Evolutionary conservation across 2,888 invertebrate species (phyloP).

Genomic region (Chouioia cunea): DNA sequence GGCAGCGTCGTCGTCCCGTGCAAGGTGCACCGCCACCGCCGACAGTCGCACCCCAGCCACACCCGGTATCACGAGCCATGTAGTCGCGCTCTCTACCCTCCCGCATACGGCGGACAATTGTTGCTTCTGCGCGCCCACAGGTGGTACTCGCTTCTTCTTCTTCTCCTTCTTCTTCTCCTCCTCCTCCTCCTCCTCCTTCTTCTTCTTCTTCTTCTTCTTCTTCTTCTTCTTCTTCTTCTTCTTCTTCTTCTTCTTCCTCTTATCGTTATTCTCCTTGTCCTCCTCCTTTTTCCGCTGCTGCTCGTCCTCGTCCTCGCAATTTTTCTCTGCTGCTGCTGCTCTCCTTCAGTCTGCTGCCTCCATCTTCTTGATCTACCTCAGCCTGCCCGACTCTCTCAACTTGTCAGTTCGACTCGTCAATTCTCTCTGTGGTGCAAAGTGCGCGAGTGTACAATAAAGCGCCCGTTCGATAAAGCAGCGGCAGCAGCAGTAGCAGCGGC

Average conservation of each 20-base stretch:
- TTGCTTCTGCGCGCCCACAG: conserved; percentile 69
- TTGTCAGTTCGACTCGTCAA: conserved; percentile 1
- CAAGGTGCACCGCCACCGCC: conserved; percentile 52
- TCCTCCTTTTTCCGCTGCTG: neutral
- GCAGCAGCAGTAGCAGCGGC: neutral
- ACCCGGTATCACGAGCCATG: conserved; percentile 67
- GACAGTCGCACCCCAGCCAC: conserved; percentile 67
- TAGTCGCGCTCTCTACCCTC: conserved; percentile 66
- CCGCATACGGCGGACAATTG: conserved; percentile 69
- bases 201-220: conserved; percentile 11
- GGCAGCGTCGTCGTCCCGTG: conserved; percentile 42
- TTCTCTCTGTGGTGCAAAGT: neutral
- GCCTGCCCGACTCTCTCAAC: neutral
- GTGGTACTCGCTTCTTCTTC: conserved; percentile 62
- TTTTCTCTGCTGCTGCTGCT: neutral
- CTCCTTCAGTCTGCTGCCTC: neutral
- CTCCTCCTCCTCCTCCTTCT: conserved; percentile 28
- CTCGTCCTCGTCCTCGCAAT: too few relatives aligned
- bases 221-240: conserved; percentile 10
- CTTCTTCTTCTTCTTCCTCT: conserved; percentile 1
- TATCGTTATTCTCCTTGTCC: neutral
- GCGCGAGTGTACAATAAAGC: neutral
- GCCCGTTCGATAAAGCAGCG: conserved; percentile 3
- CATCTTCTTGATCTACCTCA: neutral
- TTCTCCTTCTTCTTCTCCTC: conserved; percentile 31